phyloP scores from a whole-genome alignment of 1,140 invertebrate species.

The Lucilia sericata region DNA sequence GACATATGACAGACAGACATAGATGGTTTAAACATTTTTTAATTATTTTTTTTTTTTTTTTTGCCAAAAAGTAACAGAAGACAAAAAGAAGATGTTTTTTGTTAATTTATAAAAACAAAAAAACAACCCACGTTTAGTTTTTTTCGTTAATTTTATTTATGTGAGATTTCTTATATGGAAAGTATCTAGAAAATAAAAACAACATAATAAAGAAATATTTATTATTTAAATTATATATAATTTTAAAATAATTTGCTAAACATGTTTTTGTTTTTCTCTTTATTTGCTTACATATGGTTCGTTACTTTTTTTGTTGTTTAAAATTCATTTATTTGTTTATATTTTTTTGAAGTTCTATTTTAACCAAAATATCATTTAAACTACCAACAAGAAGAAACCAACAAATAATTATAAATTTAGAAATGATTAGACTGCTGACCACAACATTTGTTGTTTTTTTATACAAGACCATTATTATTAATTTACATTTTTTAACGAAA shows the following conservation, averaged over 20 bases:
- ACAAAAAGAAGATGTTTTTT: not conserved
- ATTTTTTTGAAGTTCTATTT: constrained; percentile 1
- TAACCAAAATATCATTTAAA: not conserved
- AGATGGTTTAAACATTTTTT: no score
- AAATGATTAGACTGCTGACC: not conserved
- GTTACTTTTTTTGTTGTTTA: not conserved
- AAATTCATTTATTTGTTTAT: not conserved
- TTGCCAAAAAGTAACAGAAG: not conserved
- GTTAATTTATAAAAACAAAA: not conserved
- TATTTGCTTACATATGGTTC: not conserved
- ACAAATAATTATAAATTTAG: constrained; percentile 13
- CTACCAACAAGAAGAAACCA: not conserved
- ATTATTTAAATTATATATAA: constrained; percentile 1
- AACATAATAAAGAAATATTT: constrained; percentile 3
- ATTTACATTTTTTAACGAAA: constrained; percentile 22
- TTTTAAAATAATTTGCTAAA: constrained; percentile 12
- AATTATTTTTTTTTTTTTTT: no score
- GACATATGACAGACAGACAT: not conserved
- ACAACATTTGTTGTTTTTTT: not conserved
- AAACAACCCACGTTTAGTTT: not conserved
- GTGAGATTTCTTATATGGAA: not conserved
- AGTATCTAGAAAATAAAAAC: not conserved
- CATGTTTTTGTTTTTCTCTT: not conserved
- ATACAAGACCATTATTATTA: not conserved
- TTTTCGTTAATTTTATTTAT: no score